These are phyloP conservation scores for Genyomyrus donnyi DNA, from an alignment of 2,113 vertebrate species.

Conservation along the genomic window DNA sequence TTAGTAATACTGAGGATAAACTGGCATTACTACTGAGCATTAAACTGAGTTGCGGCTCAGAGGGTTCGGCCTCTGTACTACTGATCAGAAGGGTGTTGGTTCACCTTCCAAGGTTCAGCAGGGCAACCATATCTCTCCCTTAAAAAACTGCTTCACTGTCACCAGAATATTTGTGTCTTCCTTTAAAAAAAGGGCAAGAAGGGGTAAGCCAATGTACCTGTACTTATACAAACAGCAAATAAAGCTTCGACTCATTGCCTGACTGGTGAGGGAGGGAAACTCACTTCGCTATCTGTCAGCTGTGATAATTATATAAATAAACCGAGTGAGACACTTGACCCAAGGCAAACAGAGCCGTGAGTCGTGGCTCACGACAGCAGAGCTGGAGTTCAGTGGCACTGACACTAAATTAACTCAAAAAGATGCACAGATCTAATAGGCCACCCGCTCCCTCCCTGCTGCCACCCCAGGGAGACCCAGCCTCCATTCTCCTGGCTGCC, in stretches of 20 bases:
- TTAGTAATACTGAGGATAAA: neutral
- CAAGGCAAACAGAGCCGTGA: neutral
- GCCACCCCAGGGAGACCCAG: neutral
- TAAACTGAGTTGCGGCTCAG: neutral
- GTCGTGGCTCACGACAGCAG: neutral
- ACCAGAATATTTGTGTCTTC: neutral
- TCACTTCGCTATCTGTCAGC: neutral
- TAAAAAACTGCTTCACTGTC: neutral
- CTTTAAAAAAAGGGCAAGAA: neutral
- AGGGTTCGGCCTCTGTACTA: neutral
- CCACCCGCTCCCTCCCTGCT: neutral
- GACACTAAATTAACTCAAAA: neutral
- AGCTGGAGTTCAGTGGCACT: neutral
- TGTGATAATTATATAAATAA: neutral
- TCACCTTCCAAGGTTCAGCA: neutral
- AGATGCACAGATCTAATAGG: neutral
- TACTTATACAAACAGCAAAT: neutral
- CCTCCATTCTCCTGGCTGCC: neutral
- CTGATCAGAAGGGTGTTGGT: neutral
- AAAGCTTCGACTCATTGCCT: neutral
- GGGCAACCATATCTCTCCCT: neutral
- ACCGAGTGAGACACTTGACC: neutral
- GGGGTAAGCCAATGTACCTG: neutral
- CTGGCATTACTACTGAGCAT: neutral
- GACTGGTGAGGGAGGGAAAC: neutral